phyloP scores from a whole-genome alignment of 2,888 invertebrate genomes.

The Tiphia femorata region DNA sequence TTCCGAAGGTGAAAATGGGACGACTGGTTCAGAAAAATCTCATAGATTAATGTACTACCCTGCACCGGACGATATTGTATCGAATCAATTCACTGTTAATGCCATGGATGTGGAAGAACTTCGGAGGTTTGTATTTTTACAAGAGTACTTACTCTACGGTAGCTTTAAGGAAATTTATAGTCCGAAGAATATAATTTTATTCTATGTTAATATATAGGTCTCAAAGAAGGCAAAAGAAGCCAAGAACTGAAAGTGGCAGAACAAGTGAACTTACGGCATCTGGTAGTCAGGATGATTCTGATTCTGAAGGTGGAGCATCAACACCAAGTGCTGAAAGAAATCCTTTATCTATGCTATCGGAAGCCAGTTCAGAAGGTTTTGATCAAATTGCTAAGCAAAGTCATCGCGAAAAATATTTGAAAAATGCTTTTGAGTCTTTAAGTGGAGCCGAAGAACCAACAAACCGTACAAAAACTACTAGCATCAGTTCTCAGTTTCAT shows the following conservation, averaged over 20 bases:
- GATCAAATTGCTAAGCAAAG: slow-evolving; percentile 71
- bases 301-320: slow-evolving; percentile 75
- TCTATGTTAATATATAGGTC: slow-evolving; percentile 43
- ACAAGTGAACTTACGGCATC: slow-evolving; percentile 65
- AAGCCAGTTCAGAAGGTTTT: slow-evolving; percentile 79
- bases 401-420: slow-evolving; percentile 74
- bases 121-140: slow-evolving; percentile 71
- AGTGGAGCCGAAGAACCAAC: slow-evolving; percentile 74
- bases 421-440: slow-evolving; percentile 80
- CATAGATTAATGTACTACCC: slow-evolving; percentile 82
- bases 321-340: slow-evolving; percentile 87
- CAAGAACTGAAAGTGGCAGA: slow-evolving; percentile 57
- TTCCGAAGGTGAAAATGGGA: slow-evolving; percentile 77
- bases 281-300: slow-evolving; percentile 80
- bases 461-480: slow-evolving; percentile 58
- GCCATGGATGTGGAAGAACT: slow-evolving; percentile 90
- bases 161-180: no score
- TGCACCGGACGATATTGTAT: slow-evolving; percentile 74
- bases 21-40: slow-evolving; percentile 77
- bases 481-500: slow-evolving; percentile 69
- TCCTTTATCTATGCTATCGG: slow-evolving; percentile 77
- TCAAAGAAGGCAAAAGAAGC: slow-evolving; percentile 60
- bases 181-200: slow-evolving; percentile 35
- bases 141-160: no score
- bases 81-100: slow-evolving; percentile 87